Conservation (phyloP, 2,797 vertebrate genomes). For the Aplochiton taeniatus region DNA sequence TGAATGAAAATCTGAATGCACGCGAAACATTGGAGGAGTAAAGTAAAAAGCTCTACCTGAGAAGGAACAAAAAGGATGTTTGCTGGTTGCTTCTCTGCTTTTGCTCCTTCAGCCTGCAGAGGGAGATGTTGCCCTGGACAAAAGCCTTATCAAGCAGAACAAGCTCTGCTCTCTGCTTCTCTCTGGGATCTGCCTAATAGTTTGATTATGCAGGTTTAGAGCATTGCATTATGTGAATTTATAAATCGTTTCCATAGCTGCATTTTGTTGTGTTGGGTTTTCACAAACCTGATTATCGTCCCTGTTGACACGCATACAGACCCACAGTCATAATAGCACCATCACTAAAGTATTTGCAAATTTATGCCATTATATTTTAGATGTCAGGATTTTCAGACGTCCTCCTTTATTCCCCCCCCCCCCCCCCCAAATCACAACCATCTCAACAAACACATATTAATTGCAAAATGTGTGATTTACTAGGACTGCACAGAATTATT, state of each 20-base stretch:
- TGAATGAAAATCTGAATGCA: slow-evolving; percentile 25
- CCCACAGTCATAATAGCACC: not conserved
- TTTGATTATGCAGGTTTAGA: slow-evolving; percentile 38
- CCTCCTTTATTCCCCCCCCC: too few species aligned
- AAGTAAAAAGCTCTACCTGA: slow-evolving; percentile 57
- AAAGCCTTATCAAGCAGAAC: slow-evolving; percentile 49
- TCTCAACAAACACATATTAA: not conserved
- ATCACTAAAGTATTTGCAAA: not conserved
- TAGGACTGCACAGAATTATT: slow-evolving; percentile 42
- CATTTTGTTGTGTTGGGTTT: slow-evolving; percentile 16
- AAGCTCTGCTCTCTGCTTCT: slow-evolving; percentile 33
- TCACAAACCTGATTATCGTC: slow-evolving; percentile 16
- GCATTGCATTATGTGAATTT: slow-evolving; percentile 30
- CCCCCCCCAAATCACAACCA: too few species aligned
- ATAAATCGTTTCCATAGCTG: slow-evolving; percentile 9
- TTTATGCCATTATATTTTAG: not conserved
- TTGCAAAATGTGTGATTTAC: slow-evolving; percentile 44
- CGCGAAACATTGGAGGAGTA: slow-evolving; percentile 41
- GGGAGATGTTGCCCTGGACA: slow-evolving; percentile 80
- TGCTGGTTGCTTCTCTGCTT: slow-evolving; percentile 42
- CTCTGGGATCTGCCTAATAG: slow-evolving; percentile 39
- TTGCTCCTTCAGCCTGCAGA: slow-evolving; percentile 77
- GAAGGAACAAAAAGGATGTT: slow-evolving; percentile 42
- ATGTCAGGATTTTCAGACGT: not conserved
- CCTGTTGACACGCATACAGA: slow-evolving; percentile 8